Evolutionary conservation across 1,140 invertebrate species (phyloP).

Genomic region (Neodiprion virginianus): DNA sequence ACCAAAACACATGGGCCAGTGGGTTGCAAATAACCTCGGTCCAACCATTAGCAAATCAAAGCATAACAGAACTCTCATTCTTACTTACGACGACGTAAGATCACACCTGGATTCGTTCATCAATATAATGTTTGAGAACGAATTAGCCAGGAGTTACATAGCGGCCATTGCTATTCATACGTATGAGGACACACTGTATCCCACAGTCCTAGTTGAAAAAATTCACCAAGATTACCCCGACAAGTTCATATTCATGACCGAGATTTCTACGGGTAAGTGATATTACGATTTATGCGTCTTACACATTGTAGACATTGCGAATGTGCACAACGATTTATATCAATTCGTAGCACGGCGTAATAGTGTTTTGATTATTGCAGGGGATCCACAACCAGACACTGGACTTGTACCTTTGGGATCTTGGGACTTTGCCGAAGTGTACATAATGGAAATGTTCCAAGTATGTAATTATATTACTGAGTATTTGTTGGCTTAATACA

Average conservation of each 20-base stretch:
- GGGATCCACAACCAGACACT: too few species aligned
- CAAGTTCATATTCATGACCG: slow-evolving; percentile 78
- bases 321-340: too few species aligned
- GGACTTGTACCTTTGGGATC: too few species aligned
- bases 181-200: slow-evolving; percentile 71
- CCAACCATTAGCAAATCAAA: slow-evolving; percentile 67
- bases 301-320: too few species aligned
- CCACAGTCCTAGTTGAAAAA: slow-evolving; percentile 61
- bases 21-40: slow-evolving; percentile 70
- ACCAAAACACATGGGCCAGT: slow-evolving; percentile 66
- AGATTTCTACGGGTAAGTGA: slow-evolving; percentile 73
- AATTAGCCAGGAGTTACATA: slow-evolving; percentile 70
- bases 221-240: slow-evolving; percentile 69
- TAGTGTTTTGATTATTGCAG: too few species aligned
- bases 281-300: too few species aligned
- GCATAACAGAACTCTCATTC: slow-evolving; percentile 66
- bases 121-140: slow-evolving; percentile 40
- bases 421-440: too few species aligned
- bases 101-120: slow-evolving; percentile 62
- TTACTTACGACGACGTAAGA: slow-evolving; percentile 73
- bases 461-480: slow-evolving; percentile 1
- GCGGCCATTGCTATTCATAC: slow-evolving; percentile 84
- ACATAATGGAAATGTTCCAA: too few species aligned
- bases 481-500: slow-evolving; percentile 20
- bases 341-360: too few species aligned